Conservation (phyloP, 2,113 vertebrate species). For the Sula dactylatra region DNA sequence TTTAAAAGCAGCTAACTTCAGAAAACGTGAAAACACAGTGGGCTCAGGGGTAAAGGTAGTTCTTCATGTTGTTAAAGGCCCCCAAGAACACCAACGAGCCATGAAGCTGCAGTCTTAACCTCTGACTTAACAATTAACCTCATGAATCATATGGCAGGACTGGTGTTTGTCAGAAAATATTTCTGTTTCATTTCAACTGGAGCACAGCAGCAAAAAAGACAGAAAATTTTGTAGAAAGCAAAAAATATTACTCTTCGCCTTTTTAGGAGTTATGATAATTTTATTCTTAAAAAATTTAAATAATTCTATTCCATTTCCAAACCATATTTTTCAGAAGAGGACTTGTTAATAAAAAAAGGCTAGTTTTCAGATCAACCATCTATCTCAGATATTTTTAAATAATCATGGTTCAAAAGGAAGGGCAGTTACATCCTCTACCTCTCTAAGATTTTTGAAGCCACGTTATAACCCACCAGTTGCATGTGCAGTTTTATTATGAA, state of each 20-base stretch:
- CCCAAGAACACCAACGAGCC: background rate
- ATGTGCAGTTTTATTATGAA: background rate
- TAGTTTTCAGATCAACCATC: background rate
- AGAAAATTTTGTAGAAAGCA: background rate
- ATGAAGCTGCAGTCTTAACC: background rate
- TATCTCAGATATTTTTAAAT: background rate
- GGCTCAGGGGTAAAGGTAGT: background rate
- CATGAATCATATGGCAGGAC: background rate
- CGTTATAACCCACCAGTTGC: background rate
- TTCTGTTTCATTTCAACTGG: background rate
- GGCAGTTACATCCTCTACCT: background rate
- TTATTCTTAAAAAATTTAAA: constrained; percentile 54
- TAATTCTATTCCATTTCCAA: constrained; percentile 22
- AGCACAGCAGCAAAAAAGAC: background rate
- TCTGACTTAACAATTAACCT: constrained; percentile 10
- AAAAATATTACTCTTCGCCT: background rate
- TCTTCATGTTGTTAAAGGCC: background rate
- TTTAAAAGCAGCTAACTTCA: background rate
- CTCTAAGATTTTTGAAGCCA: background rate
- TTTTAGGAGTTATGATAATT: background rate
- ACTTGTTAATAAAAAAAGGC: background rate
- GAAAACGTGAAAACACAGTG: background rate
- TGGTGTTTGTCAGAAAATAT: background rate
- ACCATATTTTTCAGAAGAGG: background rate
- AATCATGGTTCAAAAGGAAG: background rate